A percentile compares a stretch with the other conserved stretches of the same genome.
These are phyloP conservation scores for Strongylocentrotus purpuratus DNA, from an alignment of 35 echinoderm and acorn worm species.

Conservation along the genomic window DNA sequence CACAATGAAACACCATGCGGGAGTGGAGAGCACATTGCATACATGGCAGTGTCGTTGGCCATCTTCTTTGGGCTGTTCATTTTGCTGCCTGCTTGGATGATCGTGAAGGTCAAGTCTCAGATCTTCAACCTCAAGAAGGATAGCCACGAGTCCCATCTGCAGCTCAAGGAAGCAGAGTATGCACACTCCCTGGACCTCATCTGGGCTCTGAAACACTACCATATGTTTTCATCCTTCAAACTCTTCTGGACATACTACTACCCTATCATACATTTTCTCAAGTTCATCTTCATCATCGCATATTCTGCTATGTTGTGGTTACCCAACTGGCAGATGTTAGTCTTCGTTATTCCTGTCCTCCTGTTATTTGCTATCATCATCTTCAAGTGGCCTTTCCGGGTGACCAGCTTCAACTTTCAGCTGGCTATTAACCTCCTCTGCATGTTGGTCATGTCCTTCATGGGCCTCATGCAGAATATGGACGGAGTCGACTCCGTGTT, in stretches of 20 bases:
- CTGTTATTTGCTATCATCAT: slow-evolving; percentile 72
- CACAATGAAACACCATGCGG: slow-evolving; percentile 81
- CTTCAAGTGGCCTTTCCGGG: slow-evolving; percentile 87
- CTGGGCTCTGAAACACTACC: slow-evolving; percentile 88
- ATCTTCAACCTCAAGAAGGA: slow-evolving; percentile 81
- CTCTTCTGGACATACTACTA: slow-evolving; percentile 95
- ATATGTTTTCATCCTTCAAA: slow-evolving; percentile 92
- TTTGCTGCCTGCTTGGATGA: slow-evolving; percentile 89
- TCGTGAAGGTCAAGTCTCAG: slow-evolving; percentile 82
- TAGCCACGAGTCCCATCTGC: slow-evolving; percentile 90
- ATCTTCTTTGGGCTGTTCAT: slow-evolving; percentile 76
- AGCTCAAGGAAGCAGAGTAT: slow-evolving; percentile 94
- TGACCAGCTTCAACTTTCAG: slow-evolving; percentile 85
- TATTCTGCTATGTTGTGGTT: slow-evolving; percentile 80
- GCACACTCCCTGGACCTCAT: slow-evolving; percentile 82
- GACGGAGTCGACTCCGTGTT: slow-evolving; percentile 72
- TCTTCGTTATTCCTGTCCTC: slow-evolving; percentile 62
- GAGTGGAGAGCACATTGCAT: slow-evolving; percentile 83
- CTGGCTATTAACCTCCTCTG: slow-evolving; percentile 75
- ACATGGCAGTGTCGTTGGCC: slow-evolving; percentile 61
- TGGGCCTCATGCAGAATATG: slow-evolving; percentile 89
- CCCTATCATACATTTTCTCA: slow-evolving; percentile 86
- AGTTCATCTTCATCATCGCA: slow-evolving; percentile 69
- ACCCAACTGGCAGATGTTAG: slow-evolving; percentile 72
- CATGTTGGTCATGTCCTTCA: slow-evolving; percentile 64